Evolutionary conservation across 2,888 invertebrate species (phyloP), one percentile per base, ranked within the genome.

Genomic region (Lasiommata megera): DNA sequence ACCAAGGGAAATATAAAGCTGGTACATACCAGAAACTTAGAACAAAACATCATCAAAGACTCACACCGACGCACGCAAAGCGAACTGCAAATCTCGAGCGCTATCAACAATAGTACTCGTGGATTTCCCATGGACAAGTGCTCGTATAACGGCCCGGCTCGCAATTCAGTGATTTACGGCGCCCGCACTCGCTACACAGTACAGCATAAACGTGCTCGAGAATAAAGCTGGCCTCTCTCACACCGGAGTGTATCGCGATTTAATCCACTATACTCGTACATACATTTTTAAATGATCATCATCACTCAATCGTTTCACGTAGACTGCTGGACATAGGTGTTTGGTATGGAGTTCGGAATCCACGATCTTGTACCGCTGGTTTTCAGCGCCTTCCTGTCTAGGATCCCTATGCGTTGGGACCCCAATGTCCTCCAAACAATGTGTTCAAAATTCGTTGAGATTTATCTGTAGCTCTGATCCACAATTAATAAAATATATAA

Each of bases 131-230:
- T 79, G 82, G 83, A 82, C 86, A 86, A 84, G 86, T 85, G 84
- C 80, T 71, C 76, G 70, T 59, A 63, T 86, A 86, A 86, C 88
- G 87, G 88, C 79, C 75, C 70, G 71, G 78, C 77, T 77, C 76
- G 84, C 83, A 79, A 83, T 86, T 84, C 82, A 80, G 81, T 88
- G 88, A 88, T 88, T 88, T 88, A 88, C 82, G 80, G 81, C 71
- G 75, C 76, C 70, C 64, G 71, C 67, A 68, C 72, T 74, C 72
- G 74, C 16, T 46, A 31, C 31, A 44, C 29, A 31, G 74, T 77
- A 78, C 79, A 79, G 80, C 79, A 77, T 77, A 79, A 82, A 80
- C 81, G 81, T 81, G 80, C 79, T 70, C 71, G 67, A 61, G 69
- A 66, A 66, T 62, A 64, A 65, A 66, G 62, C 54, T 69, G 68